phyloP scores from a whole-genome alignment of 2,113 vertebrate species.

The Rhea americana region DNA sequence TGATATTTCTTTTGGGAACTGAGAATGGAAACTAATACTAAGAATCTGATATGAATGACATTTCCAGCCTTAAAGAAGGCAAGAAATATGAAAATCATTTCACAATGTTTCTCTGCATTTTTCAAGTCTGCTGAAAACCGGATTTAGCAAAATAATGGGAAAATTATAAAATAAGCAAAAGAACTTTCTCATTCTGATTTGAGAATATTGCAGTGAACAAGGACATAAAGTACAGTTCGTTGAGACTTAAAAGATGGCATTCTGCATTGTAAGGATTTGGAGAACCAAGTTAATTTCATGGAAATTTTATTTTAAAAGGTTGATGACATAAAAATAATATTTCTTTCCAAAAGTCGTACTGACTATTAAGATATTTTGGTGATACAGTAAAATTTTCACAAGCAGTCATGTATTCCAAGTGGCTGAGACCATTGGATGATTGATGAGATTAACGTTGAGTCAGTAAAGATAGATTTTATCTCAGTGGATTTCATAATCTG shows the following conservation, averaged over 20 bases:
- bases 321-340: neutral
- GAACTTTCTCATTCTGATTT: neutral
- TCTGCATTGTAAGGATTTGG: neutral
- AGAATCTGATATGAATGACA: neutral
- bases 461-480: neutral
- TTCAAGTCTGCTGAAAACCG: neutral
- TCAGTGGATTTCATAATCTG: neutral
- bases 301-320: neutral
- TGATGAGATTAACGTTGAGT: neutral
- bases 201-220: neutral
- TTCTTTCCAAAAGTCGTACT: neutral
- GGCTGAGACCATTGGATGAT: neutral
- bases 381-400: neutral
- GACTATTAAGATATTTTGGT: neutral
- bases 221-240: neutral
- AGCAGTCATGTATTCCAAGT: neutral
- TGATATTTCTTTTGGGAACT: neutral
- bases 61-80: neutral
- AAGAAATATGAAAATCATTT: neutral
- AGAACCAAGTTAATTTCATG: neutral
- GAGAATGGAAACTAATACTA: neutral
- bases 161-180: neutral
- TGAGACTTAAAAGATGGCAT: neutral
- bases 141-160: neutral
- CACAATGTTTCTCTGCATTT: neutral